Evolutionary conservation across 1,140 invertebrate species (phyloP).

Genomic region (Listronotus bonariensis): DNA sequence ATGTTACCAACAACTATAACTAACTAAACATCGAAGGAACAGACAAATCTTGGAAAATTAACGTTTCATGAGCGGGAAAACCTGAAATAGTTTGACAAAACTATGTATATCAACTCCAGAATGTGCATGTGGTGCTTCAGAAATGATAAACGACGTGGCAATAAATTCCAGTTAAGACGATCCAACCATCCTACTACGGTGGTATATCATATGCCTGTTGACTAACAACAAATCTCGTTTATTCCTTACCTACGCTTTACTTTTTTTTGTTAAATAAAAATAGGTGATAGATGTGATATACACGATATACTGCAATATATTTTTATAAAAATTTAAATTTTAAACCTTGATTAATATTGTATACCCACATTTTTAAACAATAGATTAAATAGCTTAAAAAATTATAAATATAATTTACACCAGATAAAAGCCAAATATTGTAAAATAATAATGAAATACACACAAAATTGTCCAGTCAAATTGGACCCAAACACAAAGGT

Average conservation of each 20-base stretch:
- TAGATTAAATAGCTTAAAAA: no score
- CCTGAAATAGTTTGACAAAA: slow-evolving; percentile 21
- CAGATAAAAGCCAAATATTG: no score
- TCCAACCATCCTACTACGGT: slow-evolving; percentile 17
- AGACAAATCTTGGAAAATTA: neutral
- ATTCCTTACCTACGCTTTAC: slow-evolving; percentile 10
- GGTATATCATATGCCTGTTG: slow-evolving; percentile 27
- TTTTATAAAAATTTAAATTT: no score
- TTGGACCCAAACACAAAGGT: no score
- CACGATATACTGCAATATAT: no score
- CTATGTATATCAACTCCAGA: slow-evolving; percentile 25
- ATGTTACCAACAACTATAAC: no score
- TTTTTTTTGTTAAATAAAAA: slow-evolving; percentile 11
- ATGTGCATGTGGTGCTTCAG: slow-evolving; percentile 15
- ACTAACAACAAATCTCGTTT: slow-evolving; percentile 19
- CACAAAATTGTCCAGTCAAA: no score
- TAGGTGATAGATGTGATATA: slow-evolving; percentile 7
- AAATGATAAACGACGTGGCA: slow-evolving; percentile 31
- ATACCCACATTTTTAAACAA: no score
- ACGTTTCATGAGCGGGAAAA: slow-evolving; percentile 7
- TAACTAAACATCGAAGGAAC: neutral
- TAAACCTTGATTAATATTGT: no score
- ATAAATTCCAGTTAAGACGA: slow-evolving; percentile 33
- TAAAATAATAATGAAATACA: no score
- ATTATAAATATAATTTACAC: no score